Conservation (phyloP, 2,113 vertebrate species). For the Triplophysa rosa region DNA sequence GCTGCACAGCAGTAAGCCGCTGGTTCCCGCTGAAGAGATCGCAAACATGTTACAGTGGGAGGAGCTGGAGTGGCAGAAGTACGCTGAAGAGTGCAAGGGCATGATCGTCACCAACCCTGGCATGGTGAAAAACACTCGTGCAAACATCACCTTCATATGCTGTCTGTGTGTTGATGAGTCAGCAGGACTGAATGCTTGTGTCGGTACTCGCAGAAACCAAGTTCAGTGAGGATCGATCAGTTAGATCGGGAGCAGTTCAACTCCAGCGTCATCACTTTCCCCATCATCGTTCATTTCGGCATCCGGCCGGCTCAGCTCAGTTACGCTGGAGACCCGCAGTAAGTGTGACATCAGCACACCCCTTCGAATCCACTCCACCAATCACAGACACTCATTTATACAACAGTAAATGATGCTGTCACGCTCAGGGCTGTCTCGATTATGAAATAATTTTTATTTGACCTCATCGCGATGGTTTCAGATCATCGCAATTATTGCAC, state of each 20-base stretch:
- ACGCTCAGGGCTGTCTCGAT: too few species aligned
- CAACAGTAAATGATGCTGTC: too few species aligned
- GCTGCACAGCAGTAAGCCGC: slow-evolving; percentile 85
- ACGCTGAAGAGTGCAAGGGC: slow-evolving; percentile 98
- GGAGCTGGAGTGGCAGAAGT: slow-evolving; percentile 98
- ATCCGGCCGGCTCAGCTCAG: slow-evolving; percentile 98
- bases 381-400: too few species aligned
- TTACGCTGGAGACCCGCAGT: slow-evolving; percentile 99
- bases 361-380: too few species aligned
- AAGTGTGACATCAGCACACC: slow-evolving; percentile 65
- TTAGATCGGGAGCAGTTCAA: slow-evolving; percentile 98
- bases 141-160: not conserved
- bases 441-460: too few species aligned
- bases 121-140: slow-evolving; percentile 79
- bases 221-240: slow-evolving; percentile 98
- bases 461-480: too few species aligned
- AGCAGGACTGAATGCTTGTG: not conserved
- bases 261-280: slow-evolving; percentile 97
- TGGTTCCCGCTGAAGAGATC: slow-evolving; percentile 96
- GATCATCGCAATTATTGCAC: too few species aligned
- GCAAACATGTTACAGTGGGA: slow-evolving; percentile 99
- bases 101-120: slow-evolving; percentile 98
- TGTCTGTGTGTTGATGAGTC: not conserved
- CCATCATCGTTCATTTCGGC: slow-evolving; percentile 97
- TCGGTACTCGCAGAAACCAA: slow-evolving; percentile 84